Evolutionary conservation across 2,888 invertebrate species (phyloP).

Genomic region (Fabriciana adippe): DNA sequence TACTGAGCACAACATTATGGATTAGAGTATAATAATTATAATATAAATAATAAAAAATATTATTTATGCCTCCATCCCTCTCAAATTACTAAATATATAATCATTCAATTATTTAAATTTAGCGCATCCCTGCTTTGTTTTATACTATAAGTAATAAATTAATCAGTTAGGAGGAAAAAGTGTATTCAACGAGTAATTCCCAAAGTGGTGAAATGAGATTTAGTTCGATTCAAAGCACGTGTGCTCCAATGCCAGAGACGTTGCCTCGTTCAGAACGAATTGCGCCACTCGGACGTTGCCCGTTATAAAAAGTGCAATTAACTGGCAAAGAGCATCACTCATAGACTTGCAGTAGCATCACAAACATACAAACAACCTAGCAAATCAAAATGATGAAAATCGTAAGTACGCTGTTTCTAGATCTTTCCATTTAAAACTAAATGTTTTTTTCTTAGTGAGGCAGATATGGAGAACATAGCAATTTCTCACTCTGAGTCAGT

Average conservation of each 20-base stretch:
- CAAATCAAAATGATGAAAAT: constrained; percentile 71
- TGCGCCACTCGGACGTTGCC: constrained; percentile 52
- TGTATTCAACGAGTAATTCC: constrained; percentile 47
- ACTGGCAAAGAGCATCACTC: constrained; percentile 54
- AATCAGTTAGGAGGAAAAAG: constrained; percentile 10
- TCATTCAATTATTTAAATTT: no score
- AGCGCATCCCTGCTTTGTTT: not conserved
- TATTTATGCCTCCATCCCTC: not conserved
- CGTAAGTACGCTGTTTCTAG: constrained; percentile 54
- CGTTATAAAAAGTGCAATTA: constrained; percentile 62
- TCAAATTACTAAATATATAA: no score
- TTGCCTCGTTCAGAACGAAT: constrained; percentile 51
- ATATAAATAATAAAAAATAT: no score
- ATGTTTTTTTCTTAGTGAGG: no score
- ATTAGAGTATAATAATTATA: not conserved
- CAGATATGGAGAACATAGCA: no score
- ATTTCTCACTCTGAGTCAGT: no score
- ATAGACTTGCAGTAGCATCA: constrained; percentile 54
- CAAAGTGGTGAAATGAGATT: constrained; percentile 46
- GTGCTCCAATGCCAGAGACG: constrained; percentile 70
- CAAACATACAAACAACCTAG: constrained; percentile 47
- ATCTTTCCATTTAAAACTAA: constrained; percentile 1
- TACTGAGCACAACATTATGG: not conserved
- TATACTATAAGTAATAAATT: not conserved
- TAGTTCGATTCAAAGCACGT: constrained; percentile 67